These are phyloP conservation scores for Trachythela sp. DNA, from an alignment of 64 coral and sea anemone species.

Conservation along the genomic window DNA sequence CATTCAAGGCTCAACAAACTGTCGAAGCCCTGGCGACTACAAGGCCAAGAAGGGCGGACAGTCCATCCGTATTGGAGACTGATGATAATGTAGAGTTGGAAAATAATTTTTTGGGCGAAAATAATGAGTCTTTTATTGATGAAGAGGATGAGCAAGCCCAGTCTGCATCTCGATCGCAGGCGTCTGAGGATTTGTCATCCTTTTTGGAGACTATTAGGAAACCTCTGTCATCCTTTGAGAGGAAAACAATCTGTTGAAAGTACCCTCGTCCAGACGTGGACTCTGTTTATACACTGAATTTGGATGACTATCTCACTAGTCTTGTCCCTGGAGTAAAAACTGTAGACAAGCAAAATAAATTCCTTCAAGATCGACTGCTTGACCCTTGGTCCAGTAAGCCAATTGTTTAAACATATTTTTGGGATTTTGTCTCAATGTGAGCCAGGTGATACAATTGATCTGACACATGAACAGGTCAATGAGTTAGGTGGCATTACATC, in stretches of 20 bases:
- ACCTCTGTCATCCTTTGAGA: no score
- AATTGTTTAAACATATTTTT: slow-evolving; percentile 41
- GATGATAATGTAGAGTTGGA: slow-evolving; percentile 15
- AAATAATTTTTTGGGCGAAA: neutral
- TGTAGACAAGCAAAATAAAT: slow-evolving; percentile 50
- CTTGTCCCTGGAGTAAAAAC: no score
- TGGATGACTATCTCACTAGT: no score
- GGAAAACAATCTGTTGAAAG: slow-evolving; percentile 52
- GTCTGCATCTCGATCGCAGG: neutral
- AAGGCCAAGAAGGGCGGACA: slow-evolving; percentile 49
- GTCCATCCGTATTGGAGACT: no score
- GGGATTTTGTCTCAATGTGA: neutral
- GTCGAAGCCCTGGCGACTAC: slow-evolving; percentile 37
- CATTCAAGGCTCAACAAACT: slow-evolving; percentile 3
- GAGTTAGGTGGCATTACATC: no score
- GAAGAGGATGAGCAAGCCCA: slow-evolving; percentile 28
- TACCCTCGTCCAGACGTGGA: slow-evolving; percentile 38
- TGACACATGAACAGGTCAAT: neutral
- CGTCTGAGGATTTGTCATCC: neutral
- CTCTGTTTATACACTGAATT: slow-evolving; percentile 27
- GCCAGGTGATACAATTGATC: neutral
- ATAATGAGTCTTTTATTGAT: slow-evolving; percentile 24
- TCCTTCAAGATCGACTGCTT: slow-evolving; percentile 47
- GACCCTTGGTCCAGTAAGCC: slow-evolving; percentile 39
- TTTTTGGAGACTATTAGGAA: no score